phyloP scores from a whole-genome alignment of 2,888 invertebrate genomes.

The Hemistola chrysoprasaria region DNA sequence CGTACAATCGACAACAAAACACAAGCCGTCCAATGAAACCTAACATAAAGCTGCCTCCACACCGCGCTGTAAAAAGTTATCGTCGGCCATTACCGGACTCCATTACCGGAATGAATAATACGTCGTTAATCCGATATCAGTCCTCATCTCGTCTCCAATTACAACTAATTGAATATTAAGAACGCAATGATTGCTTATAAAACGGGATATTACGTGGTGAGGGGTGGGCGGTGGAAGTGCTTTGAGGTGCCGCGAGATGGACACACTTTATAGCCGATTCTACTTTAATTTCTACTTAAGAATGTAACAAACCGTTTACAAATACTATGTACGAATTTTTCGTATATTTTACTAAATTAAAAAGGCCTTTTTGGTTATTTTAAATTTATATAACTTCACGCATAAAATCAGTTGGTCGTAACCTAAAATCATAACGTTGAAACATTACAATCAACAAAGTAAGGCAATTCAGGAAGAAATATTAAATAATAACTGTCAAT shows the following conservation, averaged over 20 bases:
- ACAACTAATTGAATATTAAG: slow-evolving; percentile 75
- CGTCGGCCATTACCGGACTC: slow-evolving; percentile 58
- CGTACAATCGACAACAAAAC: slow-evolving; percentile 1
- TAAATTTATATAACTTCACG: no score
- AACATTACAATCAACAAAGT: slow-evolving; percentile 42
- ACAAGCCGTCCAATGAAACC: slow-evolving; percentile 10
- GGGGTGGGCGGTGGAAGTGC: slow-evolving; percentile 34
- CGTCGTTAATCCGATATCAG: slow-evolving; percentile 54
- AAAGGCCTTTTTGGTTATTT: no score
- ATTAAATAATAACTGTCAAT: slow-evolving; percentile 65
- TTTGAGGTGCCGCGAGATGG: slow-evolving; percentile 18
- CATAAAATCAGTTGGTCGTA: background rate
- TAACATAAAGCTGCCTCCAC: slow-evolving; percentile 36
- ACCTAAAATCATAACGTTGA: slow-evolving; percentile 11
- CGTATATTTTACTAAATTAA: no score
- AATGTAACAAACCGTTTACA: no score
- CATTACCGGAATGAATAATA: slow-evolving; percentile 75
- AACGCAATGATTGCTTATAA: slow-evolving; percentile 65
- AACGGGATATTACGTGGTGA: slow-evolving; percentile 43
- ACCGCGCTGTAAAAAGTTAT: slow-evolving; percentile 57
- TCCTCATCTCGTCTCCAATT: slow-evolving; percentile 63
- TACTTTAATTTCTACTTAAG: no score
- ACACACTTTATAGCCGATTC: no score
- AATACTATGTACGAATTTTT: no score
- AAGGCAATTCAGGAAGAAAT: slow-evolving; percentile 59